Conservation (phyloP, 2,888 invertebrate genomes). For the Sicus ferrugineus region DNA sequence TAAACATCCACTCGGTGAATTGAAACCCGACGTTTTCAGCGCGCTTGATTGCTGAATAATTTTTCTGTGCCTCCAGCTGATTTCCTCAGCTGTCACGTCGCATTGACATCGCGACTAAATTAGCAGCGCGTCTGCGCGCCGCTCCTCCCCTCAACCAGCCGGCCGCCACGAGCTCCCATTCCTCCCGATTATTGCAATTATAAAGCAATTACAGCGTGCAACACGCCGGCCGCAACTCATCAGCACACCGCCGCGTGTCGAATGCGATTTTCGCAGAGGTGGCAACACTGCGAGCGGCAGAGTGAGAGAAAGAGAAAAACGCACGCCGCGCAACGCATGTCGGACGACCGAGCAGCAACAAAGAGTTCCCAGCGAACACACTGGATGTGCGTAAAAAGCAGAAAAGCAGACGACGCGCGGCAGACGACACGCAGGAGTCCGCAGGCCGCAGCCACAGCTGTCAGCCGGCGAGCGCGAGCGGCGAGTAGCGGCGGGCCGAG, state of each 20-base stretch:
- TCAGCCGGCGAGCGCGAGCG: neutral
- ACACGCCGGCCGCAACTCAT: conserved; percentile 3
- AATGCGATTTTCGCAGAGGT: conserved; percentile 24
- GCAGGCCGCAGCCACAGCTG: conserved; percentile 26
- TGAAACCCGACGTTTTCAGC: neutral
- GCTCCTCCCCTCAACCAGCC: neutral
- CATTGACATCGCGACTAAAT: conserved; percentile 2
- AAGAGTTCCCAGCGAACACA: conserved; percentile 11
- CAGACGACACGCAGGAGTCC: conserved; percentile 27
- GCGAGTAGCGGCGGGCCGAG: neutral
- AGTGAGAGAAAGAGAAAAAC: neutral
- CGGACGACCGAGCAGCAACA: conserved; percentile 13
- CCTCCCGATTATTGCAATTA: conserved; percentile 17
- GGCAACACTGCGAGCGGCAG: conserved; percentile 6
- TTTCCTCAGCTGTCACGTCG: neutral
- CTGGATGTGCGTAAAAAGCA: conserved; percentile 16
- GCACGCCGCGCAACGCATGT: conserved; percentile 22
- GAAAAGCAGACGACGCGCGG: conserved; percentile 1
- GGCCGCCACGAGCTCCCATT: neutral
- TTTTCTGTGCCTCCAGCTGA: neutral
- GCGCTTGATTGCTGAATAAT: neutral
- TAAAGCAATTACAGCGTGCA: conserved; percentile 22
- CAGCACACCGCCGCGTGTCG: conserved; percentile 18
- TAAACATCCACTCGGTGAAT: neutral
- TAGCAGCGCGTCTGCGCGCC: neutral